Evolutionary conservation across 2,113 vertebrate species (phyloP), one percentile per base, ranked within the genome.

Genomic region (Sceloporus undulatus): DNA sequence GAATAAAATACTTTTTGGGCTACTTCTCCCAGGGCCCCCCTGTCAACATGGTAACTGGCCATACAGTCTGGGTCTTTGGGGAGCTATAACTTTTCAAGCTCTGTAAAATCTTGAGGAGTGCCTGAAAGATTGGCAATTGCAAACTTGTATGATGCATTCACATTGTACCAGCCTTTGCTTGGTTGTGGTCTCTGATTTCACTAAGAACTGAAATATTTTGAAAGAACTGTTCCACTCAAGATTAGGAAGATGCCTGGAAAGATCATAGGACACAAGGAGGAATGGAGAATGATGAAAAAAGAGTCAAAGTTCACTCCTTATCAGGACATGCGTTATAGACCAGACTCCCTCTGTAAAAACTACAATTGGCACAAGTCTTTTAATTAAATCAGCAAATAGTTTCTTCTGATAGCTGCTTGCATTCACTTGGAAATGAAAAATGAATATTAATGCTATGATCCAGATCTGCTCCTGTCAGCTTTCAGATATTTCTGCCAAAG

Each of bases 341-440:
- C 56, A 89, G 66, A 85, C 79, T 92, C 59, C 81, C 54, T 77
- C 78, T n/a, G 38, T 71, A 84, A 27, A 68, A 0, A 0, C 23
- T 92, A 29, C 77, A 84, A 86, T 34, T 16, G 90, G 56, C 25
- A 40, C 27, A 75, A 5, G 8, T 56, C 62, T 84, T 74, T 93
- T 89, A 90, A 83, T 89, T 71, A 88, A 87, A 16, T 78, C 79
- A 87, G 56, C n/a, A 82, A 86, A 84, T 73, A 84, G 9, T 79
- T 93, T 86, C 82, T 68, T 80, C 76, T 91, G 80, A 54, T 89
- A 90, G 84, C 21, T 42, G 84, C 74, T 94, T 88, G 38, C 29
- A 42, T 52, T 86, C 29, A 19, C 42, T 70, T 42, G 13, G 18
- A 70, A 78, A 68, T 34, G 85, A 10, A 90, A 93, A 52, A 84